These are phyloP conservation scores for Calliopum simillimum DNA, from an alignment of 2,888 invertebrate genomes.

Conservation along the genomic window DNA sequence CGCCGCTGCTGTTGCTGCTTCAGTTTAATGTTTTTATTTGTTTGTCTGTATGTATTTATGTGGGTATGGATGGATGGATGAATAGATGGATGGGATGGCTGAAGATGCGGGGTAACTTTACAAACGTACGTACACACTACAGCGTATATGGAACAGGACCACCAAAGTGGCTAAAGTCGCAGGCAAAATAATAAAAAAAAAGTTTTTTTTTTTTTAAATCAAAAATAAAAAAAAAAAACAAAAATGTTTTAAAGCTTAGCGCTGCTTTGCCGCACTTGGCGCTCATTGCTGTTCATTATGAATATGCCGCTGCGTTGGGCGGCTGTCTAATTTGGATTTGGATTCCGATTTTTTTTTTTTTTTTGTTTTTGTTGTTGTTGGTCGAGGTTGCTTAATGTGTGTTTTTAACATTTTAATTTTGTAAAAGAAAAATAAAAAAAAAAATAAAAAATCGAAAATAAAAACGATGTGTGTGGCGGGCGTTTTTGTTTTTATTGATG, in stretches of 20 bases:
- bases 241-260: slow-evolving; percentile 13
- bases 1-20: too few relatives aligned
- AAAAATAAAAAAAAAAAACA: background rate
- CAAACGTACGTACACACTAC: background rate
- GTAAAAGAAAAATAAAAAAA: too few relatives aligned
- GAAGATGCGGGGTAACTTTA: background rate
- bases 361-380: background rate
- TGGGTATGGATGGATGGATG: background rate
- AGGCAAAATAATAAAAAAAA: slow-evolving; percentile 11
- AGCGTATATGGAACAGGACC: slow-evolving; percentile 13
- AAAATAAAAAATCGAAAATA: too few relatives aligned
- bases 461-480: too few relatives aligned
- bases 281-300: too few relatives aligned
- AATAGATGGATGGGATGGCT: too few relatives aligned
- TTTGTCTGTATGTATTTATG: background rate
- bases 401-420: background rate
- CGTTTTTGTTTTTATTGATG: too few relatives aligned
- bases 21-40: background rate
- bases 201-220: too few relatives aligned
- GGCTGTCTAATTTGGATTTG: background rate
- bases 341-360: slow-evolving; percentile 16
- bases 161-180: slow-evolving; percentile 16
- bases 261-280: background rate
- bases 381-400: background rate
- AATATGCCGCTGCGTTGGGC: too few relatives aligned